Conservation (phyloP, 2,797 vertebrate species). For the Melanogrammus aeglefinus region DNA sequence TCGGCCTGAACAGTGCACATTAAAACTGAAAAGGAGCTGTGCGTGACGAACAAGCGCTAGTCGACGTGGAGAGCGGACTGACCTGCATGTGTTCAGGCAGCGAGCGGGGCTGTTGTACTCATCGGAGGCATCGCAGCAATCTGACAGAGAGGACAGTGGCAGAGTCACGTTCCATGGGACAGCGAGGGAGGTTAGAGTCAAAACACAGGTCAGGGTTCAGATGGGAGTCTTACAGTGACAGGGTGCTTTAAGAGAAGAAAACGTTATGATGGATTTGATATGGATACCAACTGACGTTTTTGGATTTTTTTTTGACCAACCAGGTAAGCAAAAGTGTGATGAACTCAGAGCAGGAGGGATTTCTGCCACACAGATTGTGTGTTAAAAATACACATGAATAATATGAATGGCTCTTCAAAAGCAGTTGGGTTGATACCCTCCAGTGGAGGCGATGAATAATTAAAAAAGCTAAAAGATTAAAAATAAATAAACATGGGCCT, state of each 20-base stretch:
- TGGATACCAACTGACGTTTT: neutral
- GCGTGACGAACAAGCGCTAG: no score
- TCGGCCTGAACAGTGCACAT: no score
- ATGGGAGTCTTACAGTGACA: no score
- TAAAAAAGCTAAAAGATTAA: neutral
- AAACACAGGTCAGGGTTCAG: no score
- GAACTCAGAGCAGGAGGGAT: neutral
- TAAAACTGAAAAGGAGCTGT: no score
- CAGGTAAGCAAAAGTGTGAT: neutral
- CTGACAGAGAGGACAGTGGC: conserved; percentile 50
- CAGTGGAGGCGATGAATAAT: neutral
- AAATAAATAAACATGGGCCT: neutral
- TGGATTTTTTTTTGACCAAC: neutral
- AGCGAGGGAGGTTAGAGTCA: neutral
- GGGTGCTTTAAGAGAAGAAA: no score
- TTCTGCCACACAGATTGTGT: neutral
- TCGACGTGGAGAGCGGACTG: conserved; percentile 40
- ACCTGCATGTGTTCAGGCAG: conserved; percentile 75
- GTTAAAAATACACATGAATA: neutral
- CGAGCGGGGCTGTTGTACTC: conserved; percentile 69
- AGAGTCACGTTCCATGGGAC: conserved; percentile 27
- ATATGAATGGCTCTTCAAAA: neutral
- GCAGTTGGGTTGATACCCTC: neutral
- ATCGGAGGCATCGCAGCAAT: conserved; percentile 75
- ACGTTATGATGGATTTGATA: no score